Evolutionary conservation across 2,888 invertebrate species (phyloP).

Genomic region (Nymphalis polychloros): DNA sequence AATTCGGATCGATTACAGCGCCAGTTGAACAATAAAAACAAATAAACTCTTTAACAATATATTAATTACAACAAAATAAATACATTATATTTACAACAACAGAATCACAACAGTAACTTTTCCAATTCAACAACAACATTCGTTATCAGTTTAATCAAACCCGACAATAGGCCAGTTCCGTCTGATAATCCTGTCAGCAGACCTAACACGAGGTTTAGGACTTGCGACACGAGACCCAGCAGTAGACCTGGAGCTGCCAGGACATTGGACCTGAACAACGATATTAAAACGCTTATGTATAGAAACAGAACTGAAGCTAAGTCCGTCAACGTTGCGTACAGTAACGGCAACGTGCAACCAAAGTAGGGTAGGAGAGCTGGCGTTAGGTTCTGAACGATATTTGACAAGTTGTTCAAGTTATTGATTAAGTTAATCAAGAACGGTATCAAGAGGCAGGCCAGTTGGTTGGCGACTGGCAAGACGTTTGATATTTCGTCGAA

Average conservation of each 20-base stretch:
- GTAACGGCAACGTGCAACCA: constrained; percentile 67
- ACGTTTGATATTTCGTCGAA: constrained; percentile 73
- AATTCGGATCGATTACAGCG: no score
- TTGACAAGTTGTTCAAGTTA: constrained; percentile 71
- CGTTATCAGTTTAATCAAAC: constrained; percentile 66
- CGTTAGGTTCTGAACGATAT: constrained; percentile 73
- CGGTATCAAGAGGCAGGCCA: constrained; percentile 67
- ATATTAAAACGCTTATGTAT: constrained; percentile 72
- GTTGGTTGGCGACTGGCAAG: constrained; percentile 67
- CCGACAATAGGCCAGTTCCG: constrained; percentile 60
- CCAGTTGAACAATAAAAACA: constrained; percentile 10
- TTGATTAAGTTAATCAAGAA: constrained; percentile 73
- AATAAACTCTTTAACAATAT: constrained; percentile 33
- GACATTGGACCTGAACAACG: constrained; percentile 70
- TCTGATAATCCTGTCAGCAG: constrained; percentile 67
- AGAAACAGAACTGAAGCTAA: constrained; percentile 70
- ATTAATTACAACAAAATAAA: constrained; percentile 20
- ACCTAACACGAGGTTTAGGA: constrained; percentile 64
- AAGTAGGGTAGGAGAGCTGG: constrained; percentile 73
- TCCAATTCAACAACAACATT: constrained; percentile 67
- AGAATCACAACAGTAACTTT: constrained; percentile 54
- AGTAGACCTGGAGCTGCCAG: constrained; percentile 66
- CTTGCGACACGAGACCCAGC: constrained; percentile 58
- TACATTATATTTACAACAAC: constrained; percentile 36
- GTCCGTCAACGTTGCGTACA: constrained; percentile 73